Conservation (phyloP, 2,113 vertebrate genomes). For the Panurus biarmicus region DNA sequence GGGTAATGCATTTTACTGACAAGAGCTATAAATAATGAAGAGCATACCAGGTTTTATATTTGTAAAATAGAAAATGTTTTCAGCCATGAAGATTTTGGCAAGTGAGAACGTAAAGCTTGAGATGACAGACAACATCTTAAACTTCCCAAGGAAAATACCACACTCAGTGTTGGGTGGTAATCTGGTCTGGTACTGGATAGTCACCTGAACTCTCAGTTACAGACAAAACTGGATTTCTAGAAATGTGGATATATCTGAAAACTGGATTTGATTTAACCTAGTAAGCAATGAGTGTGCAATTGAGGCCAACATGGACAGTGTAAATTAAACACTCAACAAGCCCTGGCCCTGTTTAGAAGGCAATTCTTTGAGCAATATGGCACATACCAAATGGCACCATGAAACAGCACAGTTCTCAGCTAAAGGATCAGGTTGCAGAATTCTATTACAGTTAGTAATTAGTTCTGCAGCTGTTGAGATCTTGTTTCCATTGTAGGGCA, state of each 20-base stretch:
- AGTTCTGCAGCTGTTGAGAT: not conserved
- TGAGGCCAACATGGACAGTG: not conserved
- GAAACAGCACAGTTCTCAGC: not conserved
- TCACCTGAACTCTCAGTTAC: not conserved
- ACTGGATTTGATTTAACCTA: not conserved
- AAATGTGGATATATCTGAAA: not conserved
- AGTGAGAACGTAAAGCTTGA: not conserved
- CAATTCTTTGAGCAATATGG: not conserved
- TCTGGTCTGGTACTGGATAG: not conserved
- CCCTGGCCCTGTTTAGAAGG: not conserved
- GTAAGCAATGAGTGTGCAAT: not conserved
- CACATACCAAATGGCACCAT: not conserved
- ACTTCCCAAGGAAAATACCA: not conserved
- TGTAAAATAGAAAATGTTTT: not conserved
- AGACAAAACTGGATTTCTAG: not conserved
- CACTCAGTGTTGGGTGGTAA: not conserved
- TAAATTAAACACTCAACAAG: not conserved
- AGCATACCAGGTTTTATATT: not conserved
- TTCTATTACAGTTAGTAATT: not conserved
- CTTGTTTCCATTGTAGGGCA: not conserved
- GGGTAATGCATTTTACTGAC: not conserved
- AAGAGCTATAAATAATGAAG: not conserved
- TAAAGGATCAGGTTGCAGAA: not conserved
- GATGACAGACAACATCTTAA: not conserved
- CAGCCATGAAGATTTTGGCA: not conserved